Percentiles rank a stretch among this genome's conserved stretches.
These are phyloP conservation scores for Rhodeus uyekii DNA, from an alignment of 2,797 vertebrate species.

Conservation along the genomic window DNA sequence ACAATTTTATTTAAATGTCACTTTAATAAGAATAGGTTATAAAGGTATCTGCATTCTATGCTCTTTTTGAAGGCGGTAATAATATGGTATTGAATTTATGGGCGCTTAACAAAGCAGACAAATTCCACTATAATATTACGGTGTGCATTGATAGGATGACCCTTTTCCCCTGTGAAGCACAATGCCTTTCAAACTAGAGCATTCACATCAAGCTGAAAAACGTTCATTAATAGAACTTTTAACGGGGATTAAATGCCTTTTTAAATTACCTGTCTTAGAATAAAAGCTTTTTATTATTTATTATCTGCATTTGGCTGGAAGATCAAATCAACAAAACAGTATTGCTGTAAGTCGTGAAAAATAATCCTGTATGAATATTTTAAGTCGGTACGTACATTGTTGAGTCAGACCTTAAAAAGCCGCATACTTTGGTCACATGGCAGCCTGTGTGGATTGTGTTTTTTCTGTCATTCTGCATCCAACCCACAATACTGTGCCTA, in stretches of 20 bases:
- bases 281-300: background rate
- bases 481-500: conserved; percentile 37
- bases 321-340: background rate
- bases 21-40: background rate
- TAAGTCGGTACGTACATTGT: background rate
- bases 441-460: background rate
- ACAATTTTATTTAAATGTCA: background rate
- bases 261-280: background rate
- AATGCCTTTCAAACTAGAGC: conserved; percentile 12
- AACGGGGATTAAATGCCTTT: background rate
- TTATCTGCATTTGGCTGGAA: background rate
- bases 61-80: background rate
- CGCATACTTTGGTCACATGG: background rate
- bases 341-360: background rate
- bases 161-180: background rate
- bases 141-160: conserved; percentile 1
- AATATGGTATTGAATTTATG: background rate
- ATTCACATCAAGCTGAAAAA: background rate
- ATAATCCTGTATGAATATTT: no score
- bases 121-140: background rate
- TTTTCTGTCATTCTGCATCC: conserved; percentile 33
- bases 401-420: conserved; percentile 5
- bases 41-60: background rate
- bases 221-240: background rate
- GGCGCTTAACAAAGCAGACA: background rate